Evolutionary conservation across 2,888 invertebrate species (phyloP), one percentile per base, ranked within the genome.

Genomic region (Augiades crinisus): DNA sequence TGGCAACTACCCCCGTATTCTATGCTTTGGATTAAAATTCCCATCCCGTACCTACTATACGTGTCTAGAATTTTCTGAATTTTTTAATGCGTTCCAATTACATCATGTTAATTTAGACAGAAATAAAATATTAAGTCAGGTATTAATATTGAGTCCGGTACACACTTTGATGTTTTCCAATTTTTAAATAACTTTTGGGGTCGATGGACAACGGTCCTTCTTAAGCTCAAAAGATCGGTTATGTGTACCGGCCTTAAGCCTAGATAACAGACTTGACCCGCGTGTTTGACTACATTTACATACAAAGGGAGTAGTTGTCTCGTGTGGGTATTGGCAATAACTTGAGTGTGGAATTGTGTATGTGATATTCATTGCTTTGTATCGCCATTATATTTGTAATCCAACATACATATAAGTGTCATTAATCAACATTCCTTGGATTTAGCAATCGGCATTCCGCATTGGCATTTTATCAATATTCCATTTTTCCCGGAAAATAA

Each of bases 401-500:
- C 21, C 33, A 41, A 14, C 12, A 13, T 14, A 36, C n/a, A 10
- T 51, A 44, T 14, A 13, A 5, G 44, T 21, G 50, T 56, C 53
- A 31, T 27, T 44, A 45, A 55, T 57, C 55, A 58, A 67, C 73
- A 76, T 76, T 76, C 76, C 75, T 63, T 56, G 38, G 54, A 37
- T 10, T 41, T 47, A 62, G 60, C 53, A 19, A 19, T 58, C 60
- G 51, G 68, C 75, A 77, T 78, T 78, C 78, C 78, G 60, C 56
- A 65, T 72, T 62, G 68, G 77, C 79, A 83, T 80, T 80, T 73
- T 51, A 57, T 58, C 47, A 49, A 64, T 56, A 53, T 56, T 37
- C 8, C 24, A 21, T 17, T 12, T 38, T 30, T 44, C 24, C 59
- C 63, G 59, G 58, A 50, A 45, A 50, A 45, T 58, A 61, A 60